A percentile compares a stretch with the other conserved stretches of the same genome.
phyloP scores from a whole-genome alignment of 2,797 vertebrate genomes.

The Pangasius mekongensis region DNA sequence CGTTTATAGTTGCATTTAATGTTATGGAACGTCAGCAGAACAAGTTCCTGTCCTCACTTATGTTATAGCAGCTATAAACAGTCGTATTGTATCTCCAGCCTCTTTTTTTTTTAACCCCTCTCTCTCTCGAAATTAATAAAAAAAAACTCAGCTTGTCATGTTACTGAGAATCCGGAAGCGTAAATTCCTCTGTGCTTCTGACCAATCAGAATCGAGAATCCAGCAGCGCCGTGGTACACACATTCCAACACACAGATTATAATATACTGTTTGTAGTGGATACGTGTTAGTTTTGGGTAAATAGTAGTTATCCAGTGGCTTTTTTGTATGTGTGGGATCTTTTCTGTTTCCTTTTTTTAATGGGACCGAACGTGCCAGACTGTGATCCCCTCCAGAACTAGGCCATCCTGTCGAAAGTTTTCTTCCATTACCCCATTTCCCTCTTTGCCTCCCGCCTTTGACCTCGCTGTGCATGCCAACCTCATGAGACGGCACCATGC shows the following conservation, averaged over 20 bases:
- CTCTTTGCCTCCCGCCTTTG: constrained; percentile 15
- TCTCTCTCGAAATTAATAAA: too few relatives aligned
- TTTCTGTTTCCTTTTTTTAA: background rate
- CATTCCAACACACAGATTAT: background rate
- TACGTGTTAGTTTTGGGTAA: background rate
- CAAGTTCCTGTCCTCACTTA: background rate
- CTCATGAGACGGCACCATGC: constrained; percentile 42
- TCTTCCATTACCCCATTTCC: constrained; percentile 38
- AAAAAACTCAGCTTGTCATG: too few relatives aligned
- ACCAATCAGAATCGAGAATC: background rate
- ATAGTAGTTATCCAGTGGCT: background rate
- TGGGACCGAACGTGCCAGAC: constrained; percentile 6
- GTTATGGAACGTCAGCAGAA: background rate
- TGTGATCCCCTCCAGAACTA: constrained; percentile 34
- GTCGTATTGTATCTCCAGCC: too few relatives aligned
- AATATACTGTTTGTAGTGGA: background rate
- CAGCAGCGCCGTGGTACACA: too few relatives aligned
- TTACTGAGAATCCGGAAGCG: background rate
- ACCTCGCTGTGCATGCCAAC: constrained; percentile 28
- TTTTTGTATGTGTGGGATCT: background rate
- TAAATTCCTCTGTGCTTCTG: background rate
- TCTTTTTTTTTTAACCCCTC: too few relatives aligned
- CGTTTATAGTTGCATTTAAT: background rate
- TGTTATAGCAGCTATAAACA: background rate
- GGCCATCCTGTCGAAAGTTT: constrained; percentile 39